Conservation (phyloP, 1,140 invertebrate genomes). For the Pseudomyrmex concolor region DNA sequence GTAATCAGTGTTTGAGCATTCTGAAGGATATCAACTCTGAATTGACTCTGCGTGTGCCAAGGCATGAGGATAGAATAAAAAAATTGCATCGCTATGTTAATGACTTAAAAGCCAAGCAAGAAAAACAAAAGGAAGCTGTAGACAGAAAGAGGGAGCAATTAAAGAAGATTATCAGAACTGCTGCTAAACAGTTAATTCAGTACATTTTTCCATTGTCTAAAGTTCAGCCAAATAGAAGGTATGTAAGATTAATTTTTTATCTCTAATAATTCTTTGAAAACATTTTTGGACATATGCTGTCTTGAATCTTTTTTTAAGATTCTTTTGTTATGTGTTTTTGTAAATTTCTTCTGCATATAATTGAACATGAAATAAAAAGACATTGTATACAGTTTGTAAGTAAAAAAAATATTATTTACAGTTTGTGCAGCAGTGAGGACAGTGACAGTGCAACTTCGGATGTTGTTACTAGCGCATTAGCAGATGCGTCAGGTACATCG, state of each 20-base stretch:
- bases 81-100: constrained; percentile 87
- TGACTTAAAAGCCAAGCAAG: constrained; percentile 84
- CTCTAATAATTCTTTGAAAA: too few species aligned
- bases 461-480: constrained; percentile 89
- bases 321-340: too few species aligned
- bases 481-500: constrained; percentile 91
- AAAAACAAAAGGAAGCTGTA: constrained; percentile 85
- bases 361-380: not conserved
- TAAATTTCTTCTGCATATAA: not conserved
- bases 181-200: constrained; percentile 89
- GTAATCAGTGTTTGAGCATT: constrained; percentile 84
- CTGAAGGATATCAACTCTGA: constrained; percentile 87
- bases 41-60: constrained; percentile 86
- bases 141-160: constrained; percentile 86
- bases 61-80: constrained; percentile 88
- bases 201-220: constrained; percentile 91
- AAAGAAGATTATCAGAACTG: constrained; percentile 87
- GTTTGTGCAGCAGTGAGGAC: constrained; percentile 84
- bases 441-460: constrained; percentile 87
- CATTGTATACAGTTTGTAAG: not conserved
- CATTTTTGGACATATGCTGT: too few species aligned
- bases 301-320: too few species aligned
- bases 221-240: constrained; percentile 86
- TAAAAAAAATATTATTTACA: constrained; percentile 63
- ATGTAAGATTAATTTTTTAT: constrained; percentile 48